Evolutionary conservation across 2,888 invertebrate species (phyloP).

Genomic region (Dynastes maya): DNA sequence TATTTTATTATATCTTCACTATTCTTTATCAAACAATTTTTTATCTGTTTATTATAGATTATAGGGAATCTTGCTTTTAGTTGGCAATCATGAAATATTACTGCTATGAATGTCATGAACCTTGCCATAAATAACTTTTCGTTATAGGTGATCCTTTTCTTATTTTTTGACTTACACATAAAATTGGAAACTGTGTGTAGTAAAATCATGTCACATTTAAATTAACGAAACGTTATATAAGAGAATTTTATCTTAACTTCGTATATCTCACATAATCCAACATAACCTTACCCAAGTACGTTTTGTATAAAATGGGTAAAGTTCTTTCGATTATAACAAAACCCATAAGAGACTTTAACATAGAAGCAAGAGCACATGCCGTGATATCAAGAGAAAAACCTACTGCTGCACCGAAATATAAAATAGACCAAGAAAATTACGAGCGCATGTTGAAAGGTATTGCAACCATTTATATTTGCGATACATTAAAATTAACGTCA

Average conservation of each 20-base stretch:
- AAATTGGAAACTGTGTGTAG: too few species aligned
- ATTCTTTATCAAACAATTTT: neutral
- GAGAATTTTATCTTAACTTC: neutral
- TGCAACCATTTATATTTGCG: constrained; percentile 30
- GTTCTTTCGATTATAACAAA: constrained; percentile 74
- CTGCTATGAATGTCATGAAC: too few species aligned
- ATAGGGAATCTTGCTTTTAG: neutral
- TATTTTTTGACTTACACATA: too few species aligned
- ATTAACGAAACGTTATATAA: neutral
- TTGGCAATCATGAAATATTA: neutral
- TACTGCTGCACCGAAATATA: constrained; percentile 80
- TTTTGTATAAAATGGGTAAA: constrained; percentile 75
- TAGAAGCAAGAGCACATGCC: constrained; percentile 84
- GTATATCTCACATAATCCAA: constrained; percentile 14
- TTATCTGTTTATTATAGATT: neutral
- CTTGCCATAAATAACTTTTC: too few species aligned
- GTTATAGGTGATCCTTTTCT: too few species aligned
- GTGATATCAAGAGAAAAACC: constrained; percentile 77
- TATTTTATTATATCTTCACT: too few species aligned
- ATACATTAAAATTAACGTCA: neutral
- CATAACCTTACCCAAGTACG: constrained; percentile 12
- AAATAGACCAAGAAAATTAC: constrained; percentile 76
- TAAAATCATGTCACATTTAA: too few species aligned
- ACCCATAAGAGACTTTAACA: constrained; percentile 80
- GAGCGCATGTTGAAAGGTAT: constrained; percentile 76